Conservation (phyloP, 2,888 invertebrate species). For the Cancer borealis region DNA sequence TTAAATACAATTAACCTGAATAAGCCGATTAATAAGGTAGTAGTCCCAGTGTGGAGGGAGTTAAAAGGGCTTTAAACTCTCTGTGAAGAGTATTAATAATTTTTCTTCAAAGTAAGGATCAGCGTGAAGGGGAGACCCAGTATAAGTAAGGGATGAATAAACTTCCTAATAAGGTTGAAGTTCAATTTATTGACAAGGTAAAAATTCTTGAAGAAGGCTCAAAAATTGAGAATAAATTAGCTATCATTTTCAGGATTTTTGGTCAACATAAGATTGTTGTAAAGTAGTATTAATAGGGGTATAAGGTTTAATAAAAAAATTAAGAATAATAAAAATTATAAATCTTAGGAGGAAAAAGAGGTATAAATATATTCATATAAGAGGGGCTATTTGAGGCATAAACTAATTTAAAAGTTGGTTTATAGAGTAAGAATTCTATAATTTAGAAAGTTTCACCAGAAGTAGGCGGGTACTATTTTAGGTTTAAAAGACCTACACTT, state of each 20-base stretch:
- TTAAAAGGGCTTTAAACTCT: background rate
- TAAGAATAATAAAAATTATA: no score
- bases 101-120: background rate
- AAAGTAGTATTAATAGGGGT: slow-evolving; percentile 79
- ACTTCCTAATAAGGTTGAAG: slow-evolving; percentile 83
- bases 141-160: slow-evolving; percentile 82
- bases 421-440: slow-evolving; percentile 85
- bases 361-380: slow-evolving; percentile 82
- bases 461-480: slow-evolving; percentile 84
- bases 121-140: slow-evolving; percentile 79
- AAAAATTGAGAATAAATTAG: slow-evolving; percentile 86
- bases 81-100: background rate
- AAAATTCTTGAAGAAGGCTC: slow-evolving; percentile 83
- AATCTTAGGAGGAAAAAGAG: slow-evolving; percentile 82
- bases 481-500: slow-evolving; percentile 88
- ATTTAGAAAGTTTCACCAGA: slow-evolving; percentile 84
- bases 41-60: background rate
- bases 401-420: slow-evolving; percentile 84
- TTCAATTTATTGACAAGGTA: slow-evolving; percentile 84
- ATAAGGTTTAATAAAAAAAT: slow-evolving; percentile 80
- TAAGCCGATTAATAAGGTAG: slow-evolving; percentile 82
- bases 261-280: slow-evolving; percentile 79
- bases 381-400: slow-evolving; percentile 86
- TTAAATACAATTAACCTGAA: slow-evolving; percentile 85
- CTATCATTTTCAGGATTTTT: slow-evolving; percentile 84